Evolutionary conservation across 2,888 invertebrate genomes (phyloP).

Genomic region (Eupithecia dodoneata): DNA sequence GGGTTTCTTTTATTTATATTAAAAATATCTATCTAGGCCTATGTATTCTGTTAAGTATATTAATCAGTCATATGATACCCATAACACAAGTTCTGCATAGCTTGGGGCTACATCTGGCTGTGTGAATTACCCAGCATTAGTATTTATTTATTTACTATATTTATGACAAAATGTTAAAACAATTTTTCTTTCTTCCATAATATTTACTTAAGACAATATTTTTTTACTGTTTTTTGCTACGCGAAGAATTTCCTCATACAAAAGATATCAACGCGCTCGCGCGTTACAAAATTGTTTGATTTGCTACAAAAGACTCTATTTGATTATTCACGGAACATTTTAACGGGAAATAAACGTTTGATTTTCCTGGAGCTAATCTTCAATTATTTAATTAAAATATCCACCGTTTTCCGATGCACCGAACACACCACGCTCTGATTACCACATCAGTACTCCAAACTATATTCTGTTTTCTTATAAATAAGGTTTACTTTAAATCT

Average conservation of each 20-base stretch:
- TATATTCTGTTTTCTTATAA: constrained; percentile 31
- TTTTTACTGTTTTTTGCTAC: not conserved
- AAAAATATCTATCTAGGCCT: no score
- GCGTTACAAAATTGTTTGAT: constrained; percentile 15
- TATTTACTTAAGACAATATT: not conserved
- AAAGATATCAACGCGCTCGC: constrained; percentile 56
- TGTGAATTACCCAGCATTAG: no score
- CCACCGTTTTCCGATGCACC: constrained; percentile 62
- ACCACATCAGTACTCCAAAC: constrained; percentile 40
- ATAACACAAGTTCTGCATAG: no score
- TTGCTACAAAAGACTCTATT: not conserved
- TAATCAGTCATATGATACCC: no score
- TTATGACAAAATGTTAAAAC: no score
- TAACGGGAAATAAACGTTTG: not conserved
- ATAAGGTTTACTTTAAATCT: constrained; percentile 40
- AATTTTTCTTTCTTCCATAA: no score
- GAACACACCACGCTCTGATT: constrained; percentile 59
- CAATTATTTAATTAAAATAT: constrained; percentile 47
- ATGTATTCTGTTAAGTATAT: no score
- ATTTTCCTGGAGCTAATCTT: constrained; percentile 9
- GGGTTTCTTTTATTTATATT: no score
- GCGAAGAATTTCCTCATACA: constrained; percentile 31
- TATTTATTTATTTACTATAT: no score
- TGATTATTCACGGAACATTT: not conserved
- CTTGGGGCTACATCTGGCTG: no score